Conservation (phyloP, 2,888 invertebrate species). For the Diloba caeruleocephala region DNA sequence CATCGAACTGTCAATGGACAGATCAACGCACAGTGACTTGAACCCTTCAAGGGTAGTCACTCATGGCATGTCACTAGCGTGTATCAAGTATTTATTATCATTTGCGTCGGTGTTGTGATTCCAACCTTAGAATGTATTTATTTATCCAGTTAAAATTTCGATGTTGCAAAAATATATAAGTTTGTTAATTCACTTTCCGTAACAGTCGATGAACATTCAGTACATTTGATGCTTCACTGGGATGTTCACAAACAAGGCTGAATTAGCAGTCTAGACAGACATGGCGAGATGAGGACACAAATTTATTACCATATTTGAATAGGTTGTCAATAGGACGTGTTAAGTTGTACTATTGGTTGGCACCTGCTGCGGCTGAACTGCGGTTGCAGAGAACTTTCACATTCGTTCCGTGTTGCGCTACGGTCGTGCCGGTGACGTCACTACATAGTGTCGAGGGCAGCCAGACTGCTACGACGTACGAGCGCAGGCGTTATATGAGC, state of each 20-base stretch:
- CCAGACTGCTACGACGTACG: conserved; percentile 47
- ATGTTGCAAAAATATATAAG: conserved; percentile 64
- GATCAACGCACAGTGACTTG: conserved; percentile 67
- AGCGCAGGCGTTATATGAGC: conserved; percentile 34
- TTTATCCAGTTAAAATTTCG: conserved; percentile 57
- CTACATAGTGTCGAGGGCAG: conserved; percentile 61
- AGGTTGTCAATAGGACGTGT: conserved; percentile 54
- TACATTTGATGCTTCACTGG: conserved; percentile 34
- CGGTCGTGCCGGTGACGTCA: conserved; percentile 79
- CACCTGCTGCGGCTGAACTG: conserved; percentile 77
- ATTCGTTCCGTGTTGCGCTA: conserved; percentile 83
- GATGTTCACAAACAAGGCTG: conserved; percentile 16
- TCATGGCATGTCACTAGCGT: conserved; percentile 60
- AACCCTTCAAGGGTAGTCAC: conserved; percentile 81
- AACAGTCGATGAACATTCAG: conserved; percentile 61
- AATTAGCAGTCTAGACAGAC: conserved; percentile 15
- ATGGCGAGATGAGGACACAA: conserved; percentile 28
- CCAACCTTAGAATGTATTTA: conserved; percentile 39
- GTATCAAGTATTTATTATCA: conserved; percentile 63
- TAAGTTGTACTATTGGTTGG: conserved; percentile 73
- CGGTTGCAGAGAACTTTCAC: conserved; percentile 84
- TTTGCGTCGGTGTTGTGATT: conserved; percentile 67
- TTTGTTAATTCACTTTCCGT: conserved; percentile 55
- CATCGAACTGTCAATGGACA: conserved; percentile 77
- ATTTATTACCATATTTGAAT: conserved; percentile 44